Evolutionary conservation across 2,888 invertebrate species (phyloP).

Genomic region (Exephanes ischioxanthus): DNA sequence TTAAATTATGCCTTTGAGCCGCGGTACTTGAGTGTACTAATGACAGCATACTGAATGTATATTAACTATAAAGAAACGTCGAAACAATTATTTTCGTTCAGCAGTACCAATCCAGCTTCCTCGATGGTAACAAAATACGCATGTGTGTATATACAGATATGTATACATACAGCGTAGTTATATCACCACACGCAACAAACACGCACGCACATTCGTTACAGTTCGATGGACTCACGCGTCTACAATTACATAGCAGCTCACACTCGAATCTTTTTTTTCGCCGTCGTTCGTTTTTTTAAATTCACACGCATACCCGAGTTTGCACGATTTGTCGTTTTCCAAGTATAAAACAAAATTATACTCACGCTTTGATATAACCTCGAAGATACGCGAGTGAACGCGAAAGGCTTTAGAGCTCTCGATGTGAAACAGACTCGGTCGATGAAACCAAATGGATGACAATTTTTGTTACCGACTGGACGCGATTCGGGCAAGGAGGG

Average conservation of each 20-base stretch:
- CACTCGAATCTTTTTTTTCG: conserved; percentile 36
- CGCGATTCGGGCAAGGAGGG: too few species aligned
- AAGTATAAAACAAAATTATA: conserved; percentile 17
- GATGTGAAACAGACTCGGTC: background rate
- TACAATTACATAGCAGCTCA: conserved; percentile 19
- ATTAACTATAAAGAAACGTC: conserved; percentile 10
- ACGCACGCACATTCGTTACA: conserved; percentile 36
- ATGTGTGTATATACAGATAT: conserved; percentile 7
- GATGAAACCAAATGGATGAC: background rate
- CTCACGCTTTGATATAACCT: conserved; percentile 15
- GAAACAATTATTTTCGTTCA: conserved; percentile 36
- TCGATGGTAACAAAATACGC: background rate
- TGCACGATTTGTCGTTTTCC: conserved; percentile 17
- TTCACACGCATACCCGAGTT: conserved; percentile 18
- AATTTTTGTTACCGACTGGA: background rate
- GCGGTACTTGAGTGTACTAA: conserved; percentile 28
- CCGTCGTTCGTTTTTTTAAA: conserved; percentile 4
- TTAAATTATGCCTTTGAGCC: conserved; percentile 34
- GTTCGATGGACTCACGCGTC: conserved; percentile 14
- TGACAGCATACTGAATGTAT: conserved; percentile 10
- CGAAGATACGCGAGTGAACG: conserved; percentile 1
- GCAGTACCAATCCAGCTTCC: conserved; percentile 28
- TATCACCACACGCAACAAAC: conserved; percentile 29
- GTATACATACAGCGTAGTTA: conserved; percentile 2
- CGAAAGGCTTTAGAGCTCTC: background rate